Conservation (phyloP, 2,113 vertebrate species). For the Rhinoptilus africanus region DNA sequence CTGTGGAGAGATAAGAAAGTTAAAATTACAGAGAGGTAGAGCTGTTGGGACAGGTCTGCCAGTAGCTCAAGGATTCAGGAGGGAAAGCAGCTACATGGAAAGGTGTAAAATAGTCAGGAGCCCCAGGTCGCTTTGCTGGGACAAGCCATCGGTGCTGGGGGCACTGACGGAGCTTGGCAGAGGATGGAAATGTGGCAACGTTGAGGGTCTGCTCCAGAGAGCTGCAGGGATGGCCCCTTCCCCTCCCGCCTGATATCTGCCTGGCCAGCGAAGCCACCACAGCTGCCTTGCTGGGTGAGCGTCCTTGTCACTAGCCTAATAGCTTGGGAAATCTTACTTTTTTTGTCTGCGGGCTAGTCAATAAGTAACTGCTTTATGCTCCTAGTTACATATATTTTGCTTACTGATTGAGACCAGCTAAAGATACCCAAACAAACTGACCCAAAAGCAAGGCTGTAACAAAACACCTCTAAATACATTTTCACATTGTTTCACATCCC, state of each 20-base stretch:
- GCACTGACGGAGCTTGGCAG: background rate
- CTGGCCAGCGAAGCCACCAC: background rate
- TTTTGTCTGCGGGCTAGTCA: background rate
- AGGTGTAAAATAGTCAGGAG: background rate
- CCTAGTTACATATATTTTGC: background rate
- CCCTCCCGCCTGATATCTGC: background rate
- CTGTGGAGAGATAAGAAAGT: background rate
- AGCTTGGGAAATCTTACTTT: background rate
- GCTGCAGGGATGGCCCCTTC: background rate
- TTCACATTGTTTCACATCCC: background rate
- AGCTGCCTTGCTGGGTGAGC: background rate
- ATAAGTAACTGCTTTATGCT: background rate
- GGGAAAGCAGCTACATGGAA: background rate
- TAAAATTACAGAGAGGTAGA: background rate
- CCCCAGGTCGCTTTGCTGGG: background rate
- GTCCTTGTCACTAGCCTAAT: background rate
- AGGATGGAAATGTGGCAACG: rapidly evolving
- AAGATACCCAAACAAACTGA: background rate
- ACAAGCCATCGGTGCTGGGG: background rate
- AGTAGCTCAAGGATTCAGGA: background rate
- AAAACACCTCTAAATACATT: background rate
- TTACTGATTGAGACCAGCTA: background rate
- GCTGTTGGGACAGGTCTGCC: background rate
- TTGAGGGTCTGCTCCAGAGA: background rate
- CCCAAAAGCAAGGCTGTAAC: background rate